Evolutionary conservation across 2,888 invertebrate species (phyloP).

Genomic region (Lumbricus terrestris): DNA sequence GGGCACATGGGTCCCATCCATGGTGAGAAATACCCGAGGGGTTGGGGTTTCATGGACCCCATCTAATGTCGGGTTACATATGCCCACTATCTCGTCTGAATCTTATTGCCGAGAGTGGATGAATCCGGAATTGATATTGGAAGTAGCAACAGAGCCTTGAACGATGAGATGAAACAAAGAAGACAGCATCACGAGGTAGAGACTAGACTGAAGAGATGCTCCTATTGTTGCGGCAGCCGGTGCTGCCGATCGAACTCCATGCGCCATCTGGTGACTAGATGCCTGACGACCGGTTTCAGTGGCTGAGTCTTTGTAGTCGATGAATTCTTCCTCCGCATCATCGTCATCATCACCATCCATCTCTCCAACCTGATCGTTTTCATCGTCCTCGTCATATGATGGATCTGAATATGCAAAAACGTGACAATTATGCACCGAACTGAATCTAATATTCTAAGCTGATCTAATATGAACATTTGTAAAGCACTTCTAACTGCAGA

Average conservation of each 20-base stretch:
- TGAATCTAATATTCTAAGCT: too few species aligned
- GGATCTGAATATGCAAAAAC: not conserved
- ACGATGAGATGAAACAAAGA: not conserved
- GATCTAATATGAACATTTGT: too few species aligned
- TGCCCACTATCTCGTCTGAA: not conserved
- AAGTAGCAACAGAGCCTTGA: not conserved
- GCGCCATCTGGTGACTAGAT: not conserved
- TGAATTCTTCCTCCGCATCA: not conserved
- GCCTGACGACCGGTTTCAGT: not conserved
- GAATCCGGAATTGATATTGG: not conserved
- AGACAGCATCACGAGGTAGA: not conserved
- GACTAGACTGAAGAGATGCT: conserved; percentile 3
- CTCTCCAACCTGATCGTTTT: too few species aligned
- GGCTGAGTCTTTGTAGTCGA: not conserved
- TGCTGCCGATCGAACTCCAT: not conserved
- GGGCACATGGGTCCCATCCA: too few species aligned
- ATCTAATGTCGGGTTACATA: too few species aligned
- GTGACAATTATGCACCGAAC: too few species aligned
- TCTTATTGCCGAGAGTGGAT: not conserved
- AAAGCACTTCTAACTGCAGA: too few species aligned
- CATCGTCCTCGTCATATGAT: not conserved
- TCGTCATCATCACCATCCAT: not conserved
- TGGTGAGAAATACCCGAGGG: too few species aligned
- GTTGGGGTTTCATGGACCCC: too few species aligned
- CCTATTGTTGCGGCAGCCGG: not conserved